Evolutionary conservation across 2,888 invertebrate species (phyloP).

Genomic region (Pachymerium ferrugineum): DNA sequence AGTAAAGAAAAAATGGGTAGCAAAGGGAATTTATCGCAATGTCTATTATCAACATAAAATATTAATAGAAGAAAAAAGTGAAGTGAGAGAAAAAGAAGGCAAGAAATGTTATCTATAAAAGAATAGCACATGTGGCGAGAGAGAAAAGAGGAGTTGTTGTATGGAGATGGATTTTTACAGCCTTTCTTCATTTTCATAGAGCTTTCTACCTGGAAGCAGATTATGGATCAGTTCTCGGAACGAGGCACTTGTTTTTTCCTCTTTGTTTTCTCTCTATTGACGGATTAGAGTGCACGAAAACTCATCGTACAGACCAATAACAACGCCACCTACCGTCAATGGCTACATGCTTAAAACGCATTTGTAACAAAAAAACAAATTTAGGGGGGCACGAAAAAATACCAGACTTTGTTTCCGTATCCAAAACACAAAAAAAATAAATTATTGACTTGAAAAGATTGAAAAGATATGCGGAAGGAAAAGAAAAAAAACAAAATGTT

Average conservation of each 20-base stretch:
- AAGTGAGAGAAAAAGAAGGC: neutral
- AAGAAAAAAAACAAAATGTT: neutral
- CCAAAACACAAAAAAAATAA: neutral
- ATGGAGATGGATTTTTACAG: conserved; percentile 1
- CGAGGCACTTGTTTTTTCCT: conserved; percentile 28
- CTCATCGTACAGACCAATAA: conserved; percentile 18
- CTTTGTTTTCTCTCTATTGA: conserved; percentile 22
- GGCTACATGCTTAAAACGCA: neutral
- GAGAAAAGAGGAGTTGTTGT: neutral
- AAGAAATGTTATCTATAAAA: neutral
- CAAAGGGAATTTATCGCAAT: neutral
- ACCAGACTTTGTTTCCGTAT: no score
- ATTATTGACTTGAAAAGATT: no score
- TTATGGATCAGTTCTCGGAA: conserved; percentile 27
- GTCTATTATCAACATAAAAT: neutral
- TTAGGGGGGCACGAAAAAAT: no score
- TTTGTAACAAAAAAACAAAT: neutral
- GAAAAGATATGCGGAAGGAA: no score
- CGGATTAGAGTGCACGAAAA: conserved; percentile 27
- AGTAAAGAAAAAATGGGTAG: neutral
- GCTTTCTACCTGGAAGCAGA: conserved; percentile 17
- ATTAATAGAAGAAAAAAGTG: neutral
- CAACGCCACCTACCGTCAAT: conserved; percentile 14
- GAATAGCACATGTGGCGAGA: neutral
- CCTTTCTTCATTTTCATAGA: conserved; percentile 24